These are phyloP conservation scores for Rhinopomastus cyanomelas DNA, from an alignment of 2,113 vertebrate genomes.

Conservation along the genomic window DNA sequence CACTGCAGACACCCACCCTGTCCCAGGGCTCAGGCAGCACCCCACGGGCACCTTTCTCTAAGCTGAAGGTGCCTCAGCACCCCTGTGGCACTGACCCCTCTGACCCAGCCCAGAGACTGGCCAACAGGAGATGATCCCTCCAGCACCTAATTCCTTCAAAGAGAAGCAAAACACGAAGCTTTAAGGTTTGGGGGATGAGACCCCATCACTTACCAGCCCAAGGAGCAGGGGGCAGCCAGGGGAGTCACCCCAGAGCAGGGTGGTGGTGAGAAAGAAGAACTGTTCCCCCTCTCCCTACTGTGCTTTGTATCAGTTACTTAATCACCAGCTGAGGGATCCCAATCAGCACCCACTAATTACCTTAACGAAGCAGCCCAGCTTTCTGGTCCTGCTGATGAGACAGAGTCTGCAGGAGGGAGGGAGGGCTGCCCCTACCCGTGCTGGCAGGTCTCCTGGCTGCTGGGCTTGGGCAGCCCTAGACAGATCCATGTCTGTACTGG, in stretches of 20 bases:
- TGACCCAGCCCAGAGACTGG: background rate
- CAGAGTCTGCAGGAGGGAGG: background rate
- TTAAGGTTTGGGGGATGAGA: background rate
- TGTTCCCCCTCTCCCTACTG: accelerated
- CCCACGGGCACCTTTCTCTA: accelerated
- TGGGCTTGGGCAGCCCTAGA: background rate
- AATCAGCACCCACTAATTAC: conserved; percentile 7
- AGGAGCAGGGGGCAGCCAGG: background rate
- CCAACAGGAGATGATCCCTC: background rate
- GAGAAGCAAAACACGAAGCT: background rate
- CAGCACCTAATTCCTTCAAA: background rate
- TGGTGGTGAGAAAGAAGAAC: accelerated
- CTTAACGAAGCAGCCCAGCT: background rate
- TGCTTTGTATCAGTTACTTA: background rate
- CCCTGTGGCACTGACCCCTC: background rate
- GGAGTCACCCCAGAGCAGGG: accelerated
- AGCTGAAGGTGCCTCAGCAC: accelerated
- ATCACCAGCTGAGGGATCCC: background rate
- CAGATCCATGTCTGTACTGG: too few species aligned
- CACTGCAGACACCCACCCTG: accelerated
- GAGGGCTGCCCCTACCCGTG: background rate
- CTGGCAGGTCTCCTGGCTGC: background rate
- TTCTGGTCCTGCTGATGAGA: background rate
- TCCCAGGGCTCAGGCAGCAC: background rate
- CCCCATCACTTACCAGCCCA: background rate